Conservation (phyloP, 1,140 invertebrate genomes). For the Scylla paramamosain region DNA sequence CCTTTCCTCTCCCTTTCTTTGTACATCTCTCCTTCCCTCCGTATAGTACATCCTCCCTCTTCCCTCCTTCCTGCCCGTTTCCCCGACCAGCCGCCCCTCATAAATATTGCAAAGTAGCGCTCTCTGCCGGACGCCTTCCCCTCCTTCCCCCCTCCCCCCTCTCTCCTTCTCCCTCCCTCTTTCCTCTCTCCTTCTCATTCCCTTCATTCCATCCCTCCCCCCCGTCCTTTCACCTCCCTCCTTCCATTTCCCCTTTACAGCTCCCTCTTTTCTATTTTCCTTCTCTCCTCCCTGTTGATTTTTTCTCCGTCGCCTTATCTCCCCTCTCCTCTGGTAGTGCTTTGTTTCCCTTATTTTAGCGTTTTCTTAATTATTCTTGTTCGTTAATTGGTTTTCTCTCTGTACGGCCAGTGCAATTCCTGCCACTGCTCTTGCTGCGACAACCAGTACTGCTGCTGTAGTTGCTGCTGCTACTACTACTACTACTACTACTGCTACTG, state of each 20-base stretch:
- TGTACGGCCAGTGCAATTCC: not conserved
- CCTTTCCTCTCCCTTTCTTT: not conserved
- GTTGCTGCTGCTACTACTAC: not conserved
- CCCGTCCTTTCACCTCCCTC: not conserved
- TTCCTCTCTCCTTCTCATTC: not conserved
- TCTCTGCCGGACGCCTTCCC: not conserved
- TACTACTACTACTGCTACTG: not conserved
- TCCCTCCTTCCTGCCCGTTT: not conserved
- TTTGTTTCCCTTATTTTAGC: not conserved
- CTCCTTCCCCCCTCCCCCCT: not conserved
- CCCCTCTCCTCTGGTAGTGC: not conserved
- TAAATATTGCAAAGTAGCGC: constrained; percentile 38
- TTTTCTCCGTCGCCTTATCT: not conserved
- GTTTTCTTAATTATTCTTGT: not conserved
- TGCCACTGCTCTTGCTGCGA: no score
- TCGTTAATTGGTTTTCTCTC: not conserved
- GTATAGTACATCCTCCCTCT: not conserved
- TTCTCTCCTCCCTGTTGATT: no score
- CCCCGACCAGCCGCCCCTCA: constrained; percentile 15
- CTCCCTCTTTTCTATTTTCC: not conserved
- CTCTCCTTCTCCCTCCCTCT: not conserved
- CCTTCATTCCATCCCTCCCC: not conserved
- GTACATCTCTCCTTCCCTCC: not conserved
- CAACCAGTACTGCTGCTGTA: not conserved
- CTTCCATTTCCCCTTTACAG: not conserved